Evolutionary conservation across 2,113 vertebrate species (phyloP).

Genomic region (Elachura formosa): DNA sequence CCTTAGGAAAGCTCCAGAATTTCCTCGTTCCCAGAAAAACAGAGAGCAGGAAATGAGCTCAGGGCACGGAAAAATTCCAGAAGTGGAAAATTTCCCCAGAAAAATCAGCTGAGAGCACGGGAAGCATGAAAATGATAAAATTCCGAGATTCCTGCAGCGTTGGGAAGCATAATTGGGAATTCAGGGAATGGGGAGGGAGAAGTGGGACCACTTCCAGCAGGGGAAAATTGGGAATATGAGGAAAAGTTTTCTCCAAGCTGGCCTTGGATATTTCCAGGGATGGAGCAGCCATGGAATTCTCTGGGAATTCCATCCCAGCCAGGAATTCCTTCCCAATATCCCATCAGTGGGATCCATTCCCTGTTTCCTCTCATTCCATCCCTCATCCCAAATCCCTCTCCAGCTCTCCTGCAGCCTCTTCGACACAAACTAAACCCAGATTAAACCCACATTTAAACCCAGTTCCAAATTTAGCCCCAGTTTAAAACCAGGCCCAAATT

Average conservation of each 20-base stretch:
- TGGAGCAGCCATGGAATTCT: too few species aligned
- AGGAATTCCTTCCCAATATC: neutral
- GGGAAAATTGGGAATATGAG: too few species aligned
- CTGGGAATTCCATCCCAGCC: too few species aligned
- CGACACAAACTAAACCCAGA: neutral
- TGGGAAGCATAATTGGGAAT: neutral
- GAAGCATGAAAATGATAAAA: neutral
- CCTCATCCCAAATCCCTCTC: too few species aligned
- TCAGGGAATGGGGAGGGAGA: neutral
- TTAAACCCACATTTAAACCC: neutral
- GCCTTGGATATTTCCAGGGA: too few species aligned
- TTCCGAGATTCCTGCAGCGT: neutral
- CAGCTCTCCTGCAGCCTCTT: too few species aligned
- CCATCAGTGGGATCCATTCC: too few species aligned
- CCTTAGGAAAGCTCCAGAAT: neutral
- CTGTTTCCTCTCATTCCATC: too few species aligned
- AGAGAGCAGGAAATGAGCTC: neutral
- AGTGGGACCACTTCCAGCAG: neutral
- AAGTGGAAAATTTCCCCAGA: neutral
- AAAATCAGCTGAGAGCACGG: neutral
- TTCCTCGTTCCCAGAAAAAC: neutral
- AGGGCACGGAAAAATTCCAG: neutral
- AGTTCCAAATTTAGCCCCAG: neutral
- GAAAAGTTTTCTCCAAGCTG: too few species aligned
- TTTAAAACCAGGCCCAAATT: neutral